Evolutionary conservation across 2,113 vertebrate species (phyloP).

Genomic region (Cinclus cinclus): DNA sequence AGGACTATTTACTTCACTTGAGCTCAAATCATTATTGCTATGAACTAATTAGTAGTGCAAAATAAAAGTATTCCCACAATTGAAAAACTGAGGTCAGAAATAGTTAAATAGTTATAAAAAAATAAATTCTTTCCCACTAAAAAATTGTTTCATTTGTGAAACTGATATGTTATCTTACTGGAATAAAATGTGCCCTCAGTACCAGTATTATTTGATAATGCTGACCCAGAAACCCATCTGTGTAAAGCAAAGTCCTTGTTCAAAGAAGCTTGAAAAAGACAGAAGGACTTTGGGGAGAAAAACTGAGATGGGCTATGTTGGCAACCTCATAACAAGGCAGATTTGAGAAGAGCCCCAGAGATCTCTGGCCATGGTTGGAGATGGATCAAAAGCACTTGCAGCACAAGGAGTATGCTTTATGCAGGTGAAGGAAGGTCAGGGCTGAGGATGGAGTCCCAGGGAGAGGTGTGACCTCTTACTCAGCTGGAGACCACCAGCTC

Average conservation of each 20-base stretch:
- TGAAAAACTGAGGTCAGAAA: background rate
- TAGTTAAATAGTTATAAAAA: background rate
- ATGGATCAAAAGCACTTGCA: background rate
- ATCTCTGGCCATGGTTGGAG: background rate
- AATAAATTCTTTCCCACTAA: background rate
- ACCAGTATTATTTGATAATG: background rate
- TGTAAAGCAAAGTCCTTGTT: background rate
- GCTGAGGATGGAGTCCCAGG: background rate
- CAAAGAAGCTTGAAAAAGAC: background rate
- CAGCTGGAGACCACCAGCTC: background rate
- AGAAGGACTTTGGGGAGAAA: background rate
- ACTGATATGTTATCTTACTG: background rate
- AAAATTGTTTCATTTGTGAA: background rate
- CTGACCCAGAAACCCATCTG: constrained; percentile 4
- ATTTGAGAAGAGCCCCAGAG: background rate
- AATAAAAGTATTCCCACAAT: background rate
- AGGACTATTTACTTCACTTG: background rate
- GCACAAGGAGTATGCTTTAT: background rate
- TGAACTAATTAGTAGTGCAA: background rate
- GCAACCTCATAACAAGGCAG: background rate
- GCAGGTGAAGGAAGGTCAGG: rapidly evolving
- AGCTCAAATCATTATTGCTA: background rate
- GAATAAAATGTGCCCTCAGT: background rate
- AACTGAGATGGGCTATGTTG: background rate
- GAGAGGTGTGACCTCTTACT: background rate